Conservation (phyloP, 2,888 invertebrate genomes). For the Lamellibrachia columna region DNA sequence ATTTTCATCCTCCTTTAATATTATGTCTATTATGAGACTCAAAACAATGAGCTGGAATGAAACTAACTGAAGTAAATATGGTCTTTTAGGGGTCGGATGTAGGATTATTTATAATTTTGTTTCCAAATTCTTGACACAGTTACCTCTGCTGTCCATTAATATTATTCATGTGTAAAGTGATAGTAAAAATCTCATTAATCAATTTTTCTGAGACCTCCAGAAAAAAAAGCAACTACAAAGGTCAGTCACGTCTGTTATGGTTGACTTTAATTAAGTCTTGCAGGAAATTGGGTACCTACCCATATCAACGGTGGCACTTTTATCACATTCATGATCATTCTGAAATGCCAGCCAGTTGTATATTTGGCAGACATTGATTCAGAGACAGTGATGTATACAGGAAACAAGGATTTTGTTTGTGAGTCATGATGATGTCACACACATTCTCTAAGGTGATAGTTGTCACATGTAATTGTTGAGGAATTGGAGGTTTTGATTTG, state of each 20-base stretch:
- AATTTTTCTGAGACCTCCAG: neutral
- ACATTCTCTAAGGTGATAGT: no score
- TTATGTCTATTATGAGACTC: no score
- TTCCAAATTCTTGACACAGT: no score
- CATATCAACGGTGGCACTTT: neutral
- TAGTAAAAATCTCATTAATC: neutral
- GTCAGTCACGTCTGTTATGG: neutral
- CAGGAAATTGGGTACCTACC: neutral
- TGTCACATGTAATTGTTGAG: neutral
- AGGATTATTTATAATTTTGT: no score
- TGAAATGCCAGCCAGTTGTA: neutral
- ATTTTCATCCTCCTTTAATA: no score
- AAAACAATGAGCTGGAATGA: no score
- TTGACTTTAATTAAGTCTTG: slow-evolving; percentile 9
- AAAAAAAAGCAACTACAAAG: neutral
- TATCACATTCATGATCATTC: neutral
- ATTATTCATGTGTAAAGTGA: no score
- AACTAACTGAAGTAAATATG: no score
- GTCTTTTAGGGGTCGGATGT: no score
- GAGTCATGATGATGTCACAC: no score
- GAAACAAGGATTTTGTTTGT: no score
- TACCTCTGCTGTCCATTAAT: no score
- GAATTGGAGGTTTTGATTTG: neutral
- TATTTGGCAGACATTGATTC: neutral
- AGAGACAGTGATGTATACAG: neutral